These are phyloP conservation scores for Aulostomus chinensis DNA, from an alignment of 2,797 vertebrate genomes.

Conservation along the genomic window DNA sequence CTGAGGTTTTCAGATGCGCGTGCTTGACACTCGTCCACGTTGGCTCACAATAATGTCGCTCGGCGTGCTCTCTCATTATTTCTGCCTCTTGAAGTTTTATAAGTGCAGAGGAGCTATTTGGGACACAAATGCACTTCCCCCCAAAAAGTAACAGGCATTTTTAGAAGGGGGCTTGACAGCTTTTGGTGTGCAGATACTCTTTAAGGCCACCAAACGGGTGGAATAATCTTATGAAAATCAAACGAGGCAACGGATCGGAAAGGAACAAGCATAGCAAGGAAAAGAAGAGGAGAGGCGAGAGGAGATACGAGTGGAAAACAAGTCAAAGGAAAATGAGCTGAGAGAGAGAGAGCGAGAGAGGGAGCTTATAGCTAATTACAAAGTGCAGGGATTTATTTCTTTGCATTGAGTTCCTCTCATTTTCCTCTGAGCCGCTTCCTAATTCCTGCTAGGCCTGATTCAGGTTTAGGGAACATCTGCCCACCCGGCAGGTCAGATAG, in stretches of 20 bases:
- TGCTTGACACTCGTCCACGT: too few relatives aligned
- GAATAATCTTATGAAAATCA: slow-evolving; percentile 75
- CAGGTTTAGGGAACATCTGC: slow-evolving; percentile 51
- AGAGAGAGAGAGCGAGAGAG: slow-evolving; percentile 46
- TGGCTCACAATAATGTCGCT: slow-evolving; percentile 70
- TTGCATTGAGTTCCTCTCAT: slow-evolving; percentile 48
- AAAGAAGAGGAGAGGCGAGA: slow-evolving; percentile 15
- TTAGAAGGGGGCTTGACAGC: slow-evolving; percentile 64
- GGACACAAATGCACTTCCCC: slow-evolving; percentile 63
- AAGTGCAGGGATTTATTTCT: slow-evolving; percentile 70
- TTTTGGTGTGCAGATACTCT: slow-evolving; percentile 67
- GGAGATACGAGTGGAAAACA: slow-evolving; percentile 10
- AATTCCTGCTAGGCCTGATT: slow-evolving; percentile 51
- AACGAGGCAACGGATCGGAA: slow-evolving; percentile 58
- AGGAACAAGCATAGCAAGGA: slow-evolving; percentile 30
- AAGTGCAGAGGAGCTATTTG: slow-evolving; percentile 69
- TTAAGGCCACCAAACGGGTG: slow-evolving; percentile 64
- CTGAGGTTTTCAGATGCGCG: too few relatives aligned
- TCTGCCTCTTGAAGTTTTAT: slow-evolving; percentile 68
- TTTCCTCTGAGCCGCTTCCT: slow-evolving; percentile 36
- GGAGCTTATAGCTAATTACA: slow-evolving; percentile 69
- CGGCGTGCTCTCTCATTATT: slow-evolving; percentile 65
- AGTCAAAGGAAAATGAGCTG: slow-evolving; percentile 46
- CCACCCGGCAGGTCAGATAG: slow-evolving; percentile 51
- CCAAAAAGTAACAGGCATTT: slow-evolving; percentile 51